phyloP scores from a whole-genome alignment of 2,888 invertebrate species.

The Himalopsyche kuldschensis region DNA sequence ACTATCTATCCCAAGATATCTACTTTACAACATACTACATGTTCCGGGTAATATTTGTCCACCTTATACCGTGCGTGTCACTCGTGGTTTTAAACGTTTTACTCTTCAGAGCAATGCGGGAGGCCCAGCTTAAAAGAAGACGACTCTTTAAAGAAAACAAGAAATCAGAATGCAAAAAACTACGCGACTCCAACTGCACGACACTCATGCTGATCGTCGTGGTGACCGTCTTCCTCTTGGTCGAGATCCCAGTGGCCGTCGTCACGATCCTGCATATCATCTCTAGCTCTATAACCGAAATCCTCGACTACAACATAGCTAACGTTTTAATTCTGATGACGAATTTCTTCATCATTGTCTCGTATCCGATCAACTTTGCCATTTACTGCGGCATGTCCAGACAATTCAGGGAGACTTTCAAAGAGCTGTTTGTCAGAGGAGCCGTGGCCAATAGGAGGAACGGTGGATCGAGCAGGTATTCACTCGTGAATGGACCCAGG shows the following conservation, averaged over 20 bases:
- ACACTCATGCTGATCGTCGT: constrained; percentile 87
- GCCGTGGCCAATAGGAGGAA: constrained; percentile 65
- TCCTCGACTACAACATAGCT: constrained; percentile 76
- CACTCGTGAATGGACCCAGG: constrained; percentile 78
- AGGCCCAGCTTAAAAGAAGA: constrained; percentile 78
- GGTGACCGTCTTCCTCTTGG: constrained; percentile 79
- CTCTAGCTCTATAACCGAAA: constrained; percentile 70
- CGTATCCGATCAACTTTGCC: constrained; percentile 92
- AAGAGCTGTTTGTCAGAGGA: constrained; percentile 73
- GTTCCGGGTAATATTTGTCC: constrained; percentile 90
- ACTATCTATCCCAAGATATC: constrained; percentile 67
- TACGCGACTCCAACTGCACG: constrained; percentile 81
- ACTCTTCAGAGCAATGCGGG: constrained; percentile 81
- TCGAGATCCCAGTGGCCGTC: constrained; percentile 82
- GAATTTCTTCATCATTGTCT: constrained; percentile 88
- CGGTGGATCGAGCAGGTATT: constrained; percentile 75
- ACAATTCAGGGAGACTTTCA: constrained; percentile 92
- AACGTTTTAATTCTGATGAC: constrained; percentile 79
- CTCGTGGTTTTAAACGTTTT: constrained; percentile 87
- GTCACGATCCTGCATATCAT: constrained; percentile 83
- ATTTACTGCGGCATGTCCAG: constrained; percentile 96
- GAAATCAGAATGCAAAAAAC: constrained; percentile 76
- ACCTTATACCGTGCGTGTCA: constrained; percentile 84
- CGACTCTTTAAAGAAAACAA: constrained; percentile 76
- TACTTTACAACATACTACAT: constrained; percentile 83